phyloP scores from a whole-genome alignment of 1,140 invertebrate genomes.

The Sycobia sp. region DNA sequence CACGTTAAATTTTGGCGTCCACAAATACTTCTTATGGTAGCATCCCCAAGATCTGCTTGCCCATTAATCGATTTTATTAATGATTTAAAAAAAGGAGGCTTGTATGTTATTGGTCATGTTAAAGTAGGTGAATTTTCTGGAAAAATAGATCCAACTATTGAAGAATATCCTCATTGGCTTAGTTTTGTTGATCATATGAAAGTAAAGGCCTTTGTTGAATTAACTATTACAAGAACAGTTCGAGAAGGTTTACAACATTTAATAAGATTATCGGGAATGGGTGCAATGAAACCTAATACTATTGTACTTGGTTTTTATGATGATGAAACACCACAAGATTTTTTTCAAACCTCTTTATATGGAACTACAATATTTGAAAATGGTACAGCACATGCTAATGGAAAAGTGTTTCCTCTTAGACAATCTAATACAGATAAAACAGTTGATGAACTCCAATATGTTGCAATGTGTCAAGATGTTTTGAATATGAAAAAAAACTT shows the following conservation, averaged over 20 bases:
- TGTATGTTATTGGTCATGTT: constrained; percentile 94
- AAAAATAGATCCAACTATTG: constrained; percentile 72
- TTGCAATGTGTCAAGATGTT: constrained; percentile 85
- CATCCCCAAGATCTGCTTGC: constrained; percentile 86
- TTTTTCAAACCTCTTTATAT: constrained; percentile 66
- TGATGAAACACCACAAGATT: constrained; percentile 73
- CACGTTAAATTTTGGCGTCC: constrained; percentile 99
- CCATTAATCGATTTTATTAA: constrained; percentile 97
- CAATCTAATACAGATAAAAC: constrained; percentile 44
- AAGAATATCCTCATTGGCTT: constrained; percentile 86
- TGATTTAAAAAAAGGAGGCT: constrained; percentile 96
- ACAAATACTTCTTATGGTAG: constrained; percentile 92
- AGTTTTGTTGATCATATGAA: constrained; percentile 85
- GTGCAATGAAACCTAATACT: constrained; percentile 99
- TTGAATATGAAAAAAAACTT: constrained; percentile 94
- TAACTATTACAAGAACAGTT: constrained; percentile 85
- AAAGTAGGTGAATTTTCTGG: constrained; percentile 70
- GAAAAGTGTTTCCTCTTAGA: constrained; percentile 56
- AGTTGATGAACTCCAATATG: constrained; percentile 72
- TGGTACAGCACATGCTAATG: constrained; percentile 42
- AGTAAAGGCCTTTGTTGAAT: constrained; percentile 96
- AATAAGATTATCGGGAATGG: constrained; percentile 89
- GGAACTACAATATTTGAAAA: constrained; percentile 52
- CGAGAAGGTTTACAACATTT: constrained; percentile 92
- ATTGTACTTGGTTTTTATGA: constrained; percentile 91